phyloP scores from a whole-genome alignment of 2,888 invertebrate genomes.

The Acanthosoma haemorrhoidale region DNA sequence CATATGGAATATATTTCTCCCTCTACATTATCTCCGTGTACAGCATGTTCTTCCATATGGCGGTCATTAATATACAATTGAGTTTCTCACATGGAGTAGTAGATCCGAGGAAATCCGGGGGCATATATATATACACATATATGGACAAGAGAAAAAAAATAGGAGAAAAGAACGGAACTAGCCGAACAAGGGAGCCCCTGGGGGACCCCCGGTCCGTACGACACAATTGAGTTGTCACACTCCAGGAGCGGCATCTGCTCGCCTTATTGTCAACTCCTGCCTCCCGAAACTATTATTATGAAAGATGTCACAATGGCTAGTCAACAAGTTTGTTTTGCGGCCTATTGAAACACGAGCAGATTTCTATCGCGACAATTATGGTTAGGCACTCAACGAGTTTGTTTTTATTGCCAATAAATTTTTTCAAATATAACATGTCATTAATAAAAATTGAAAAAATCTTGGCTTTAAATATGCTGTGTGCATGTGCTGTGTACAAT shows the following conservation, averaged over 20 bases:
- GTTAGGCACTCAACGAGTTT: not conserved
- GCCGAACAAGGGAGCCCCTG: slow-evolving; percentile 5
- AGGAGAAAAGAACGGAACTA: slow-evolving; percentile 7
- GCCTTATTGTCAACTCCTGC: not conserved
- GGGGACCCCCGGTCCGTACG: not conserved
- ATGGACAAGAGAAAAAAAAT: slow-evolving; percentile 9
- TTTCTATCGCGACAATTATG: not conserved
- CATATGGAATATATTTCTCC: slow-evolving; percentile 6
- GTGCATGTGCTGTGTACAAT: too few relatives aligned
- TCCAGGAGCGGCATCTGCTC: slow-evolving; percentile 3
- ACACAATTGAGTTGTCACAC: slow-evolving; percentile 9
- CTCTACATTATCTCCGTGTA: not conserved
- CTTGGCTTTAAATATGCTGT: too few relatives aligned
- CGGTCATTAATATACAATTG: slow-evolving; percentile 25
- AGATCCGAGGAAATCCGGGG: slow-evolving; percentile 15
- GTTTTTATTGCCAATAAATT: too few relatives aligned
- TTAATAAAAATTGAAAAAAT: too few relatives aligned
- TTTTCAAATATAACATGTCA: too few relatives aligned
- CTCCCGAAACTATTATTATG: not conserved
- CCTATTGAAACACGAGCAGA: not conserved
- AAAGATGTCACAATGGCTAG: not conserved
- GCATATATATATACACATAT: too few relatives aligned
- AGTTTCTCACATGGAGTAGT: slow-evolving; percentile 3
- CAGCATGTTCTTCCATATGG: slow-evolving; percentile 20
- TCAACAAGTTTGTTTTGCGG: slow-evolving; percentile 14